phyloP scores from a whole-genome alignment of 2,797 vertebrate species.

The Oryzias sinensis region DNA sequence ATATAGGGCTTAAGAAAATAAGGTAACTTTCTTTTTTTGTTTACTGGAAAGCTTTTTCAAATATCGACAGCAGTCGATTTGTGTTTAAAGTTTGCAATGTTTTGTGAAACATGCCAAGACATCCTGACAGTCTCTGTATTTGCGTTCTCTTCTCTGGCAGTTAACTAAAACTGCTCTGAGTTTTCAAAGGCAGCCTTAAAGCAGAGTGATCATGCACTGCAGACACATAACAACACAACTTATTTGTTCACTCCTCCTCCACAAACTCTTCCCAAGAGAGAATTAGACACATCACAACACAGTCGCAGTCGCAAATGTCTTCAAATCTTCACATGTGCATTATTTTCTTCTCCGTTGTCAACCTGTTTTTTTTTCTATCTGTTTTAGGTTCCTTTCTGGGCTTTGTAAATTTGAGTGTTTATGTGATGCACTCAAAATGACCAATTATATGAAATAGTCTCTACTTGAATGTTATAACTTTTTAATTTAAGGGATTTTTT shows the following conservation, averaged over 20 bases:
- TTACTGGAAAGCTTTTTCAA: too few species aligned
- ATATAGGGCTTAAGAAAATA: too few species aligned
- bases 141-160: neutral
- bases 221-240: conserved; percentile 16
- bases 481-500: conserved; percentile 50
- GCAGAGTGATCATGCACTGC: conserved; percentile 1
- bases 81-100: too few species aligned
- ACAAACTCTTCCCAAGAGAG: conserved; percentile 43
- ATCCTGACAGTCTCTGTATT: too few species aligned
- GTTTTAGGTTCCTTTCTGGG: neutral
- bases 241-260: conserved; percentile 47
- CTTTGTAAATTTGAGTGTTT: too few species aligned
- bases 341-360: conserved; percentile 10
- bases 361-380: neutral
- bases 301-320: conserved; percentile 18
- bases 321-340: conserved; percentile 21
- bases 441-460: neutral
- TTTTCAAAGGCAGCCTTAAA: neutral
- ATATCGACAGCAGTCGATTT: too few species aligned
- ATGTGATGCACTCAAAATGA: too few species aligned
- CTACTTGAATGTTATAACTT: conserved; percentile 55
- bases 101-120: too few species aligned
- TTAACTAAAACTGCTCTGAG: conserved; percentile 7
- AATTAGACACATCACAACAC: conserved; percentile 22
- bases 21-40: too few species aligned